Percentiles rank a stretch among this genome's conserved stretches.
phyloP scores from a whole-genome alignment of 2,888 invertebrate genomes.

The Tetragnatha montana region DNA sequence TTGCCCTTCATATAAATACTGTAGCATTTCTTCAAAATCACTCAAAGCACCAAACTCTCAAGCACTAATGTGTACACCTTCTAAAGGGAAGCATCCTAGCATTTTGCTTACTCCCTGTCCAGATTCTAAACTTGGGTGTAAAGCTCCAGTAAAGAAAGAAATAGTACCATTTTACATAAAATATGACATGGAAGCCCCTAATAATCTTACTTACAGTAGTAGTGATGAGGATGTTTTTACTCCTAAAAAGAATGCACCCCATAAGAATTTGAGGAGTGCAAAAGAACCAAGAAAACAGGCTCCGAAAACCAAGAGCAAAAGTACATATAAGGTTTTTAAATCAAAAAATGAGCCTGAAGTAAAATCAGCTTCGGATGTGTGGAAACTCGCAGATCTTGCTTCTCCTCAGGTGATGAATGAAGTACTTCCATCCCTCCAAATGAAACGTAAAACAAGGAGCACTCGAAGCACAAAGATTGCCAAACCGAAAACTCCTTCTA shows the following conservation, averaged over 20 bases:
- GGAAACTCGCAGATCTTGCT: constrained; percentile 32
- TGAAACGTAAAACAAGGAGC: constrained; percentile 15
- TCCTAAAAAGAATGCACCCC: neutral
- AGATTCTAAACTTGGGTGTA: neutral
- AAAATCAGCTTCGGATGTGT: constrained; percentile 47
- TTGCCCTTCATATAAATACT: constrained; percentile 36
- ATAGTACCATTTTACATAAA: constrained; percentile 36
- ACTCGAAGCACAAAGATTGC: neutral
- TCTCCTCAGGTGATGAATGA: constrained; percentile 18
- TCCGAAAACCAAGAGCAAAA: neutral
- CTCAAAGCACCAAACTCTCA: neutral
- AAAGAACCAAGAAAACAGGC: neutral
- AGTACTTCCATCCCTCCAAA: neutral
- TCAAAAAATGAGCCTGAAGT: constrained; percentile 32
- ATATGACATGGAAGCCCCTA: constrained; percentile 32
- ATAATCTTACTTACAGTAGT: constrained; percentile 25
- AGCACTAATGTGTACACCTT: constrained; percentile 11
- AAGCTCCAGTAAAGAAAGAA: constrained; percentile 60
- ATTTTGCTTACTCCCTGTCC: constrained; percentile 10
- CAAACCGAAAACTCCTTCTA: constrained; percentile 17
- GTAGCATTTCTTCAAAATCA: neutral
- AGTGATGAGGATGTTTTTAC: constrained; percentile 43
- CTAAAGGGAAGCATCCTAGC: constrained; percentile 4
- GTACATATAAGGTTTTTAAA: constrained; percentile 21
- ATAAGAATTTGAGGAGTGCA: neutral